Conservation (phyloP, 2,797 vertebrate species). For the Ispidina lecontei region DNA sequence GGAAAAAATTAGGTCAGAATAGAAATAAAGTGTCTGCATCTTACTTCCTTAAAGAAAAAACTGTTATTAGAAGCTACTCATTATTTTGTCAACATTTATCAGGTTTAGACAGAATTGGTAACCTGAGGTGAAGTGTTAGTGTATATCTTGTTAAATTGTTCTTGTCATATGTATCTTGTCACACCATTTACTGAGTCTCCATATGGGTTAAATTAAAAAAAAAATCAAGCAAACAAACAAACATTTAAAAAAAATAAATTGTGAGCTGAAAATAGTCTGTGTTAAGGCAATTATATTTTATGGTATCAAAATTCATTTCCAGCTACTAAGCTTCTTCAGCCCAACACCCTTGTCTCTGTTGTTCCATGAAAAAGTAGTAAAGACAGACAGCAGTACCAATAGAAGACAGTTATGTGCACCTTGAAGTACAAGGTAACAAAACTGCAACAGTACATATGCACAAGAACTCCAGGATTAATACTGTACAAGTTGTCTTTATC, state of each 20-base stretch:
- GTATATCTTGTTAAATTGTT: neutral
- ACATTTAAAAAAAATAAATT: neutral
- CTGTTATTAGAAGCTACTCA: neutral
- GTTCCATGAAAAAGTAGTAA: neutral
- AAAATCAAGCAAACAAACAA: neutral
- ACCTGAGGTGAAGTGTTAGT: neutral
- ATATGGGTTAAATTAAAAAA: neutral
- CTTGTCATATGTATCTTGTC: neutral
- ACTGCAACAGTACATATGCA: neutral
- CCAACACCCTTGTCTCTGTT: neutral
- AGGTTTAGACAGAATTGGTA: neutral
- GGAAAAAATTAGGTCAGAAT: accelerated
- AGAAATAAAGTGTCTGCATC: neutral
- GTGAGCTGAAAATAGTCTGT: neutral
- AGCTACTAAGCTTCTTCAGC: neutral
- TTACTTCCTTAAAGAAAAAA: neutral
- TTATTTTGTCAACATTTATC: neutral
- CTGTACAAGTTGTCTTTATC: neutral
- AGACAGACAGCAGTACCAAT: neutral
- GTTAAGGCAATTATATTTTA: neutral
- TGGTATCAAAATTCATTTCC: neutral
- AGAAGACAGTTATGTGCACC: neutral
- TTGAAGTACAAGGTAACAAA: neutral
- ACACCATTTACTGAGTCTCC: neutral
- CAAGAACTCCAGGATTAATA: neutral